These are phyloP conservation scores for Xyrauchen texanus DNA, from an alignment of 2,113 vertebrate genomes.

Conservation along the genomic window DNA sequence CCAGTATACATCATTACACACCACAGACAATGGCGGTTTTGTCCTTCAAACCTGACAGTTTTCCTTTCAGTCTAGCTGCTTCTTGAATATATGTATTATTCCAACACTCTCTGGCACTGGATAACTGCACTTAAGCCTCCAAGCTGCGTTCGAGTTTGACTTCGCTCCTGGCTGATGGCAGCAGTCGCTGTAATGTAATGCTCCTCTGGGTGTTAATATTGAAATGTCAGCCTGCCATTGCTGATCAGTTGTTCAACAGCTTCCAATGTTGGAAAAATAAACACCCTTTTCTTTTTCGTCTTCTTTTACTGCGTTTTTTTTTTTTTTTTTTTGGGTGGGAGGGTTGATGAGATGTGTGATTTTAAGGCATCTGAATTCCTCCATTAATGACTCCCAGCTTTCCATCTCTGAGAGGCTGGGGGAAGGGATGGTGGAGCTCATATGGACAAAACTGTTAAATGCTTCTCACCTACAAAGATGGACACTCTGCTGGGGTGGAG, in stretches of 20 bases:
- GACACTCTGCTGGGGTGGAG: not conserved
- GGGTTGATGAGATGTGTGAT: slow-evolving; percentile 56
- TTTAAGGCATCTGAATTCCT: slow-evolving; percentile 58
- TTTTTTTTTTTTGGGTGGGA: not conserved
- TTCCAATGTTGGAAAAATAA: slow-evolving; percentile 48
- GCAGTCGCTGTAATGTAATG: slow-evolving; percentile 45
- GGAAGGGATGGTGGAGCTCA: slow-evolving; percentile 29
- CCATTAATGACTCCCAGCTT: slow-evolving; percentile 59
- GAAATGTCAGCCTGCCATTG: slow-evolving; percentile 48
- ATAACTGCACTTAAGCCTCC: slow-evolving; percentile 27
- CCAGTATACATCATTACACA: slow-evolving; percentile 8
- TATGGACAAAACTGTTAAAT: not conserved
- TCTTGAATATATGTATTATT: slow-evolving; percentile 46
- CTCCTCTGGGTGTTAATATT: slow-evolving; percentile 51
- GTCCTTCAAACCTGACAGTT: slow-evolving; percentile 21
- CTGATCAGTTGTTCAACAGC: slow-evolving; percentile 54
- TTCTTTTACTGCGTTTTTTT: slow-evolving; percentile 26
- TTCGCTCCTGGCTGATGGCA: slow-evolving; percentile 46
- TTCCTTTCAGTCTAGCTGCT: slow-evolving; percentile 22
- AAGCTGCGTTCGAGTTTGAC: slow-evolving; percentile 34
- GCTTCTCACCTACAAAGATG: slow-evolving; percentile 11
- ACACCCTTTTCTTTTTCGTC: slow-evolving; percentile 38
- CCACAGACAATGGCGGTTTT: slow-evolving; percentile 44
- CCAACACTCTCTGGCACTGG: slow-evolving; percentile 43
- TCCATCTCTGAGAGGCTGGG: slow-evolving; percentile 31